Conservation (phyloP, 2,888 invertebrate genomes). For the Tupiocoris notatus region DNA sequence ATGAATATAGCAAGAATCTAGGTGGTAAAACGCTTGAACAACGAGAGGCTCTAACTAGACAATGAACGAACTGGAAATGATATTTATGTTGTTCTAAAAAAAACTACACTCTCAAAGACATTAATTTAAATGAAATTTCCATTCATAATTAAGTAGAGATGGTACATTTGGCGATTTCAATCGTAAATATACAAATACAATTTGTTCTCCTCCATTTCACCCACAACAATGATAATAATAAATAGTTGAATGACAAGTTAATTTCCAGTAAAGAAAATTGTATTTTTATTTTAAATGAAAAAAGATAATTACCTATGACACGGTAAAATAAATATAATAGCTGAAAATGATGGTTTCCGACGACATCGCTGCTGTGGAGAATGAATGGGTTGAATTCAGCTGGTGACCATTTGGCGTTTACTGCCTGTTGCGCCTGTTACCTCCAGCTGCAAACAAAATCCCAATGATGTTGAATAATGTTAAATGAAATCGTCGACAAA, state of each 20-base stretch:
- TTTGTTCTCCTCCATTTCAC: constrained; percentile 1
- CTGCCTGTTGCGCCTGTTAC: constrained; percentile 36
- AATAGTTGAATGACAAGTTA: neutral
- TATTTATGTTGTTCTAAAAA: constrained; percentile 1
- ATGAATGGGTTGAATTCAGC: constrained; percentile 1
- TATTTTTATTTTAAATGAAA: neutral
- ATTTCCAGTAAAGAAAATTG: neutral
- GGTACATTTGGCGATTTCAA: neutral
- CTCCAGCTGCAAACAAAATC: constrained; percentile 8
- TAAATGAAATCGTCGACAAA: no score
- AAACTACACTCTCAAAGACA: constrained; percentile 2
- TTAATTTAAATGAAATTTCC: neutral
- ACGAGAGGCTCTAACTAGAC: constrained; percentile 2
- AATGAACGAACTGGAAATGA: neutral
- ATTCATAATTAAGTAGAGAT: constrained; percentile 17
- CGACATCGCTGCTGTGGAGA: neutral
- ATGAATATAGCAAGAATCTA: constrained; percentile 26
- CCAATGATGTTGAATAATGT: neutral
- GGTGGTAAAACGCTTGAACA: constrained; percentile 2
- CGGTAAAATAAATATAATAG: no score
- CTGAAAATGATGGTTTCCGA: neutral
- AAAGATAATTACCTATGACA: neutral
- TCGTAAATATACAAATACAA: constrained; percentile 27
- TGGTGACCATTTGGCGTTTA: neutral
- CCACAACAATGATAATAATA: neutral